Evolutionary conservation across 1,140 invertebrate genomes (phyloP).

Genomic region (Drosophila pseudoananassae): DNA sequence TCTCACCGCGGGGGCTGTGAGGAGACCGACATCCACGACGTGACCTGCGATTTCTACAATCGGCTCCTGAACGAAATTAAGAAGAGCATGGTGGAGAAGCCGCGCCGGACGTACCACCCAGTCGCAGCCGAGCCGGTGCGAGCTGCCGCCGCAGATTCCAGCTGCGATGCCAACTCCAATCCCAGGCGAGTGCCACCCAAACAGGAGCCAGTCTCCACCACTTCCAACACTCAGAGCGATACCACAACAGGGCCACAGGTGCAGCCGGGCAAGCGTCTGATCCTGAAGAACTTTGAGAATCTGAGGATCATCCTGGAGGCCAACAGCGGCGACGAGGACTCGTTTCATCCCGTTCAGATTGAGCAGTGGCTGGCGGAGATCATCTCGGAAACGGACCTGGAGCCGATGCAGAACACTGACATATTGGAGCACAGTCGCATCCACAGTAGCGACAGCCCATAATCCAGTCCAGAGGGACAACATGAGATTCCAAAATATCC

Average conservation of each 20-base stretch:
- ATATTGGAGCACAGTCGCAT: slow-evolving; percentile 85
- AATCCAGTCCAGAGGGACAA: not conserved
- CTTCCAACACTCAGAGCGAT: slow-evolving; percentile 31
- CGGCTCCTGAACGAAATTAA: slow-evolving; percentile 81
- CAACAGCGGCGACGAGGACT: slow-evolving; percentile 69
- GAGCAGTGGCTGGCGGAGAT: slow-evolving; percentile 86
- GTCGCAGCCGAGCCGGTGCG: slow-evolving; percentile 33
- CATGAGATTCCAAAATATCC: slow-evolving; percentile 17
- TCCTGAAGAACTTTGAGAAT: slow-evolving; percentile 82
- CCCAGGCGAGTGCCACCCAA: slow-evolving; percentile 2
- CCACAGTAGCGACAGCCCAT: slow-evolving; percentile 64
- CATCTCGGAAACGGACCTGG: slow-evolving; percentile 85
- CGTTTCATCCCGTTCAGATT: slow-evolving; percentile 85
- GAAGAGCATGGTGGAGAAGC: slow-evolving; percentile 73
- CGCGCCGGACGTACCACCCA: slow-evolving; percentile 25
- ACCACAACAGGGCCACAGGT: slow-evolving; percentile 43
- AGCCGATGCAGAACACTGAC: slow-evolving; percentile 85
- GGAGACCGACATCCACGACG: slow-evolving; percentile 55
- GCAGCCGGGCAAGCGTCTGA: slow-evolving; percentile 63
- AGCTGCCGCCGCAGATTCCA: slow-evolving; percentile 54
- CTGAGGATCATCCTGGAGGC: slow-evolving; percentile 73
- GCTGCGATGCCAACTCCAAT: slow-evolving; percentile 50
- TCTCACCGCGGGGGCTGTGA: slow-evolving; percentile 27
- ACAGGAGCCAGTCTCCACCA: slow-evolving; percentile 48
- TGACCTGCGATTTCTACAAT: slow-evolving; percentile 81